phyloP scores from a whole-genome alignment of 2,113 vertebrate genomes.

The Amazona guildingii region DNA sequence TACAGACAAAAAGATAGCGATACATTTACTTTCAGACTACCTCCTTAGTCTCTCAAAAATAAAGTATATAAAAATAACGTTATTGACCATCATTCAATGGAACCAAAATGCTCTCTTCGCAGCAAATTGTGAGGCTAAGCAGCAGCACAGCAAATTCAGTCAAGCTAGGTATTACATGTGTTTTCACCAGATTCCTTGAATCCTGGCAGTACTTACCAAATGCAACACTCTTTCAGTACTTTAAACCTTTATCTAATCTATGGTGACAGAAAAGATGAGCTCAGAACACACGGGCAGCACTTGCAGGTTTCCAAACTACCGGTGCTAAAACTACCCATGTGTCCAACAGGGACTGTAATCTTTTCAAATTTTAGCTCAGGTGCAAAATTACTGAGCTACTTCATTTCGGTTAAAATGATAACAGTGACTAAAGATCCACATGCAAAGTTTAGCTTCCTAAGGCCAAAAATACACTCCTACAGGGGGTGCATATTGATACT shows the following conservation, averaged over 20 bases:
- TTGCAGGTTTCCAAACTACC: neutral
- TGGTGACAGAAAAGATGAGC: accelerated
- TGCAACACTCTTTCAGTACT: neutral
- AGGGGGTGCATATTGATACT: neutral
- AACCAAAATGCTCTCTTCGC: neutral
- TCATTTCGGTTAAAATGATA: neutral
- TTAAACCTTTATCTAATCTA: neutral
- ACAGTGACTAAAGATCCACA: neutral
- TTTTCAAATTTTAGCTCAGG: neutral
- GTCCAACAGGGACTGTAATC: neutral
- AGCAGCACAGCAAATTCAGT: neutral
- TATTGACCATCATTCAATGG: neutral
- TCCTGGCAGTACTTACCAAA: neutral
- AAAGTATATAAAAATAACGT: neutral
- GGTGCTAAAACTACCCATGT: neutral
- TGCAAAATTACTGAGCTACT: neutral
- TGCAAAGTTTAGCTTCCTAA: neutral
- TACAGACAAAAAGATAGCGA: neutral
- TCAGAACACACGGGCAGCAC: neutral
- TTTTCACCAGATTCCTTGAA: neutral
- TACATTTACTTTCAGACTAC: neutral
- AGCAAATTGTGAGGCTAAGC: neutral
- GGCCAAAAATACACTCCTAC: neutral
- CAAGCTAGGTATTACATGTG: neutral
- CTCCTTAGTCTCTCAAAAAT: neutral